These are phyloP conservation scores for Callipepla californica DNA, from an alignment of 2,113 vertebrate species.

Conservation along the genomic window DNA sequence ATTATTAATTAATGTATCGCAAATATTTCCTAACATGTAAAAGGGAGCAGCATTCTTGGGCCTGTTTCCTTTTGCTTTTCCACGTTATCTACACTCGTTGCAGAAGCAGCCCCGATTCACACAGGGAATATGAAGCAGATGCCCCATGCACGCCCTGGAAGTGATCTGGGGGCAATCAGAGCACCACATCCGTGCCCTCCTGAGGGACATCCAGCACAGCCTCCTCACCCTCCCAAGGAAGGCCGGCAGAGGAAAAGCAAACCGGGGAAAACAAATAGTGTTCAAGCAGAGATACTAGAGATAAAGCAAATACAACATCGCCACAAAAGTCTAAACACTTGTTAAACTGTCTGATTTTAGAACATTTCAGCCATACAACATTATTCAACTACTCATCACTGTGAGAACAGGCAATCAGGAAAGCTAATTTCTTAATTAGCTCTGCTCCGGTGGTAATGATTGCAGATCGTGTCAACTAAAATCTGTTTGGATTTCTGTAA, in stretches of 20 bases:
- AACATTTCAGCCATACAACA: constrained; percentile 86
- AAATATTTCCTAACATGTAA: constrained; percentile 12
- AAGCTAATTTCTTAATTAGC: constrained; percentile 95
- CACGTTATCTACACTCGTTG: neutral
- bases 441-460: constrained; percentile 92
- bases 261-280: constrained; percentile 63
- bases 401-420: constrained; percentile 91
- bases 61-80: neutral
- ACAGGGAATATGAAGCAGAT: rapidly evolving
- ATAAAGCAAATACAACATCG: constrained; percentile 78
- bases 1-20: constrained; percentile 54
- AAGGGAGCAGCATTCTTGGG: neutral
- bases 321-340: constrained; percentile 82
- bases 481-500: constrained; percentile 94
- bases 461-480: constrained; percentile 93
- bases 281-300: constrained; percentile 66
- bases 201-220: neutral
- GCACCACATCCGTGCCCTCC: neutral
- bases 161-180: constrained; percentile 29
- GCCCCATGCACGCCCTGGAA: neutral
- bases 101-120: neutral
- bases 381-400: constrained; percentile 90
- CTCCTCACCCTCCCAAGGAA: neutral
- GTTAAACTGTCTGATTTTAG: constrained; percentile 84
- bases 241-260: neutral